Base-by-base conservation (phyloP, 2,113 vertebrate genomes). In the Pedetes capensis region DNA sequence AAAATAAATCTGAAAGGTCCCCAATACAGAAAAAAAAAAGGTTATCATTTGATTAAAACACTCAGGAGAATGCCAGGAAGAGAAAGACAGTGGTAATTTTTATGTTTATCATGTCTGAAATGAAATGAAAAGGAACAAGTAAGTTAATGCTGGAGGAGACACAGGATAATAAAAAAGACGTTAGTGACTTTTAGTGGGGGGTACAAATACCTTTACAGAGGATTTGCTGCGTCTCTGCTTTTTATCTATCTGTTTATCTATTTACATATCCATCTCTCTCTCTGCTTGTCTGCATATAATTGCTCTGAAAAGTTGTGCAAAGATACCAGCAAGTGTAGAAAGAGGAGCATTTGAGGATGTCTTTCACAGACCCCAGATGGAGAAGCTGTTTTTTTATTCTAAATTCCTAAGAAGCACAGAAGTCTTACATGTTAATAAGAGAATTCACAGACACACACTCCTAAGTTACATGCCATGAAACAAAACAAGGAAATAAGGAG, bases 351-450 rank as follows among this genome's bases (percentile, higher is more conserved):
- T 69, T 79, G 68, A 91, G 88, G 57, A 71, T 92, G 87, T 59
- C 95, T 96, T 82, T 93, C 90, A 68, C 89, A 95, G 92, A 93
- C 79, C 87, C 75, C 93, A 96, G 96, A 95, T 92, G 84, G 94
- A 96, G 91, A 96, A 92, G 80, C 95, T 94, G 85, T 94, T 85
- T 87, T 91, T 96, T 96, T 89, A 92, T 93, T 96, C 68, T 87
- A 88, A 85, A 96, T 94, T 92, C 88, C 91, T 90, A 74, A 95
- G 96, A 86, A 59, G 88, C 82, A 16, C 83, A 86, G 90, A 97
- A 95, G 85, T 95, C 97, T 82, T 75, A 25, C 74, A 89, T 71
- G 68, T 78, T 87, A 94, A 76, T 91, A 82, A 94, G 82, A 94
- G 68, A 95, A 89, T 61, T 87, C 85, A 92, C 92, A 97, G 87